Percentiles rank a stretch among this genome's conserved stretches.
Conservation (phyloP, 2,113 vertebrate species). For the Meriones unguiculatus region DNA sequence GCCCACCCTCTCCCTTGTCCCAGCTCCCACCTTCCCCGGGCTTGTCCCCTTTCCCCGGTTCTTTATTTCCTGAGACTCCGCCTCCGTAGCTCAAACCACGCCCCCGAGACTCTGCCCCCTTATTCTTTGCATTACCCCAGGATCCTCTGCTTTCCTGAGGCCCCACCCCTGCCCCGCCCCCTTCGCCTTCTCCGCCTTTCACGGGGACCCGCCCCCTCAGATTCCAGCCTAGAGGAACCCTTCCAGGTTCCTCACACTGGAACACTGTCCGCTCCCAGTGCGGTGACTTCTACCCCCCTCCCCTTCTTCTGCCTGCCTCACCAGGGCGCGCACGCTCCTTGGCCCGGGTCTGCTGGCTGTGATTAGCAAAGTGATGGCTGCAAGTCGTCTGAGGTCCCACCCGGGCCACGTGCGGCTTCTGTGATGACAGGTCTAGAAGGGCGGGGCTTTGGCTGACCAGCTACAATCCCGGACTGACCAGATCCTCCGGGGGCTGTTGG, state of each 20-base stretch:
- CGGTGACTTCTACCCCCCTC: neutral
- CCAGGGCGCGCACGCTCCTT: slow-evolving; percentile 33
- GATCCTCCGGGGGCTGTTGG: neutral
- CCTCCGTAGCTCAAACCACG: neutral
- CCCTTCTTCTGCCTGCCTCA: neutral
- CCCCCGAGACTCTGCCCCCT: neutral
- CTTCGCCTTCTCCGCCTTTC: neutral
- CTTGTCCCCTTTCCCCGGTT: slow-evolving; percentile 48
- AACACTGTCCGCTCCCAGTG: neutral
- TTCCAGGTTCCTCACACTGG: neutral
- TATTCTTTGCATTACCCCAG: slow-evolving; percentile 38
- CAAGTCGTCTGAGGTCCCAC: slow-evolving; percentile 74
- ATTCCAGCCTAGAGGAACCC: slow-evolving; percentile 25
- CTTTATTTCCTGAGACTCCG: slow-evolving; percentile 45
- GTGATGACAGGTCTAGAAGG: slow-evolving; percentile 82
- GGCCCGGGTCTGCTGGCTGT: slow-evolving; percentile 57
- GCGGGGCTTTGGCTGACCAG: slow-evolving; percentile 52
- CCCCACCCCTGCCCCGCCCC: neutral
- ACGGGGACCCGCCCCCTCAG: neutral
- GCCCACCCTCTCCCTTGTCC: slow-evolving; percentile 63
- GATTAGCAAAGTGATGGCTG: slow-evolving; percentile 70
- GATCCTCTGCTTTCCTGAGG: slow-evolving; percentile 26
- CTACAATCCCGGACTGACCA: neutral
- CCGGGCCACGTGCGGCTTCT: slow-evolving; percentile 83
- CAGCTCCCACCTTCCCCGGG: slow-evolving; percentile 51